Base-by-base conservation (phyloP, 2,888 invertebrate genomes). In the Agrotis exclamationis region DNA sequence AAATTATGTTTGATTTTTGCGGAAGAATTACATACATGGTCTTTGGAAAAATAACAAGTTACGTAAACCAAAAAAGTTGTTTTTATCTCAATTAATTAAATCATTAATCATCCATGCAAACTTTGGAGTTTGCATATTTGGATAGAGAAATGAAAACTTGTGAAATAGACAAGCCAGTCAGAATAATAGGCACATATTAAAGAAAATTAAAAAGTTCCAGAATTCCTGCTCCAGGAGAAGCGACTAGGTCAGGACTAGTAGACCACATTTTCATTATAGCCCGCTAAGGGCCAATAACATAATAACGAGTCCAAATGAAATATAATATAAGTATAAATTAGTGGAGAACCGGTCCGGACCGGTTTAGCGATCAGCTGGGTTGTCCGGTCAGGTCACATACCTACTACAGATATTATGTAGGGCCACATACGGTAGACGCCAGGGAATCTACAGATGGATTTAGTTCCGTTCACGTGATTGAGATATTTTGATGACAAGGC, bases 301-400 rank as follows among this genome's bases (percentile, higher is more conserved):
- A 82, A 81, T 86, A 86, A 85, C 77, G 69, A 76, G 76, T 74
- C 65, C 63, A 70, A 83, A 86, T 84, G 82, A 85, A 86, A 86
- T 85, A 84, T 77, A 76, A 82, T 80, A 80, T 83, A 84, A 76
- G 82, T 80, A 80, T 83, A 84, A 85, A 87, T 85, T 83, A 84
- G 79, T 76, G 47, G 39, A 57, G 51, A 80, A 81, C 83, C 82
- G 82, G 79, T 80, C 53, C 39, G 56, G 62, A 86, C 86, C 85
- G 81, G 86, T 86, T 80, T 45, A 39, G 44, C 65, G 67, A 86
- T 81, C 86, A 87, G 86, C 82, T 84, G 84, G 66, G 73, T 64
- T n/a, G 60, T 62, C 56, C 64, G 73, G 75, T 70, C 77, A 60
- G 63, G 70, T 69, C 71, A 70, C 72, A 73, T 74, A 64, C 72